Evolutionary conservation across 2,113 vertebrate species (phyloP).

Genomic region (Calypte anna): DNA sequence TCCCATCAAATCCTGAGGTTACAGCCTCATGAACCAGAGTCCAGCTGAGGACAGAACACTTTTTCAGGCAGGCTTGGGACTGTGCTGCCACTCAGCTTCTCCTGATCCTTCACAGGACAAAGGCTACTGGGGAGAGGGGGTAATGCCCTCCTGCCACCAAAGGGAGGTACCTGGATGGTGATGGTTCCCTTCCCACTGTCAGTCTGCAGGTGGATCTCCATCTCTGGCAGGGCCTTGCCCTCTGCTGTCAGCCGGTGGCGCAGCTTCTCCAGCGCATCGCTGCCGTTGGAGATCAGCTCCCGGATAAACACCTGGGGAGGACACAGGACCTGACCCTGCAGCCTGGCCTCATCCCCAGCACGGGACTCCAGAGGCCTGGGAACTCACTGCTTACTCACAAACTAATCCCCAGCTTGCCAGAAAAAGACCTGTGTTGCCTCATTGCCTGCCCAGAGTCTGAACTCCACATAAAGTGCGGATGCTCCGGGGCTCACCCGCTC

Average conservation of each 20-base stretch:
- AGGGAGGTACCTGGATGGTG: conserved; percentile 89
- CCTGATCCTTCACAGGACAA: background rate
- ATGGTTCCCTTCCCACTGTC: conserved; percentile 85
- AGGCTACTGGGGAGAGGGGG: background rate
- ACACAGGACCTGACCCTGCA: background rate
- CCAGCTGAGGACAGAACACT: background rate
- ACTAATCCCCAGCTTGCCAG: background rate
- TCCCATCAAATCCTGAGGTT: background rate
- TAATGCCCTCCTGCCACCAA: fast-evolving
- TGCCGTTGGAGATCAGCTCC: conserved; percentile 95
- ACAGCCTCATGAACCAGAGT: background rate
- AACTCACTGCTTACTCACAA: background rate
- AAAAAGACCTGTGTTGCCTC: background rate
- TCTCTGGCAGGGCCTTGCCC: conserved; percentile 80
- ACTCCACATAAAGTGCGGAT: background rate
- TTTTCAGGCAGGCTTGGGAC: background rate
- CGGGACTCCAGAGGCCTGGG: fast-evolving
- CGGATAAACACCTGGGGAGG: conserved; percentile 89
- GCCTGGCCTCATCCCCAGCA: background rate
- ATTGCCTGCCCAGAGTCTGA: background rate
- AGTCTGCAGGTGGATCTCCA: conserved; percentile 96
- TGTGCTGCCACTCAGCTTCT: background rate
- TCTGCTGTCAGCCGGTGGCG: conserved; percentile 84
- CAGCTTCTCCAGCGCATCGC: conserved; percentile 94
- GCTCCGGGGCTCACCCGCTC: background rate